Percentiles rank a stretch among this genome's conserved stretches.
Conservation (phyloP, 2,113 vertebrate species). For the Orthonyx spaldingii region DNA sequence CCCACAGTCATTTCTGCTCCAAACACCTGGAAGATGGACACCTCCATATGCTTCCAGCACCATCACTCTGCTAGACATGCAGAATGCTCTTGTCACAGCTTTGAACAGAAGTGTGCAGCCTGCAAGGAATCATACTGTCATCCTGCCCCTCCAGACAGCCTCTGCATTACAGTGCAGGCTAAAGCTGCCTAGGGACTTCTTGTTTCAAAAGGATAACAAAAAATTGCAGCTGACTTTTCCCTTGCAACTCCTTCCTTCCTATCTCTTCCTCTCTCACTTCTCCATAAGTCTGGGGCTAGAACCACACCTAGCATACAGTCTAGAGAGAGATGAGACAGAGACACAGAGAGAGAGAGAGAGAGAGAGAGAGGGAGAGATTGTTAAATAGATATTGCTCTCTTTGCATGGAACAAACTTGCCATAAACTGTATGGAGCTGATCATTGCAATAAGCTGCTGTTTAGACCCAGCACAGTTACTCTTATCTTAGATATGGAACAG, state of each 20-base stretch:
- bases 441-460: background rate
- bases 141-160: slow-evolving; percentile 5
- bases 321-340: too few relatives aligned
- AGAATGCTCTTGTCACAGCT: background rate
- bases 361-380: background rate
- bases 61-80: background rate
- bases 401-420: background rate
- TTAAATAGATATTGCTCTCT: background rate
- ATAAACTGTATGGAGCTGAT: background rate
- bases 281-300: background rate
- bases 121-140: background rate
- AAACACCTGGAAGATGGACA: background rate
- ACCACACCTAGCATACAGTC: background rate
- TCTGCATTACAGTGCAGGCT: background rate
- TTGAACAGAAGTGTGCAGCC: background rate
- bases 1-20: background rate
- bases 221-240: background rate
- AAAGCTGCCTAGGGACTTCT: background rate
- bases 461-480: background rate
- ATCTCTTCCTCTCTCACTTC: background rate
- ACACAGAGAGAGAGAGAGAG: background rate
- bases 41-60: background rate
- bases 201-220: background rate
- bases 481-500: background rate
- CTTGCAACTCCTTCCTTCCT: background rate